Percentiles rank a stretch among this genome's conserved stretches.
These are phyloP conservation scores for Acanthosepion pharaonis DNA, from an alignment of 2,888 invertebrate species.

Conservation along the genomic window DNA sequence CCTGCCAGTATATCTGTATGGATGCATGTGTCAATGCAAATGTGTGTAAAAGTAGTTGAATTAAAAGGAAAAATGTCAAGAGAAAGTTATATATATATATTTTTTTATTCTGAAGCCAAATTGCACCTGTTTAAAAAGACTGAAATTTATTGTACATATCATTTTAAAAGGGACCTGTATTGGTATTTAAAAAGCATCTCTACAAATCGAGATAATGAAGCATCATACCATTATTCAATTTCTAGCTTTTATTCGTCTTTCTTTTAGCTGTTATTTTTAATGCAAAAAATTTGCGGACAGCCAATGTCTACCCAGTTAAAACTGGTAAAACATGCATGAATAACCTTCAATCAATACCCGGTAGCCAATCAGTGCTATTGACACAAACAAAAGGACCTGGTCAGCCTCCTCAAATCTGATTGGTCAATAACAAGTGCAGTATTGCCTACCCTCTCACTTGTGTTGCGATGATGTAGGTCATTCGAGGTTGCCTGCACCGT, in stretches of 20 bases:
- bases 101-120: too few species aligned
- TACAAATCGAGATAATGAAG: neutral
- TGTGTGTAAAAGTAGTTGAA: neutral
- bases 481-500: neutral
- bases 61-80: neutral
- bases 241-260: neutral
- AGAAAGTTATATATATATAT: too few species aligned
- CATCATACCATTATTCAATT: neutral
- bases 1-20: too few species aligned
- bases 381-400: conserved; percentile 13
- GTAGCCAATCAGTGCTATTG: conserved; percentile 6
- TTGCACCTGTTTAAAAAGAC: neutral
- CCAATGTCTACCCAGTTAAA: neutral
- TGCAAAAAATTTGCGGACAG: neutral
- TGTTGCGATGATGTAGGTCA: neutral
- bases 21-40: neutral
- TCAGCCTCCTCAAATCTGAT: neutral
- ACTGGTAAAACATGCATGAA: neutral
- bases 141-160: neutral
- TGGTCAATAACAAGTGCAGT: conserved; percentile 17
- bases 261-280: neutral
- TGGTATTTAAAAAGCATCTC: neutral
- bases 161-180: neutral
- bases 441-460: neutral
- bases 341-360: neutral